Evolutionary conservation across 2,113 vertebrate genomes (phyloP).

Genomic region (Heterocephalus glaber): DNA sequence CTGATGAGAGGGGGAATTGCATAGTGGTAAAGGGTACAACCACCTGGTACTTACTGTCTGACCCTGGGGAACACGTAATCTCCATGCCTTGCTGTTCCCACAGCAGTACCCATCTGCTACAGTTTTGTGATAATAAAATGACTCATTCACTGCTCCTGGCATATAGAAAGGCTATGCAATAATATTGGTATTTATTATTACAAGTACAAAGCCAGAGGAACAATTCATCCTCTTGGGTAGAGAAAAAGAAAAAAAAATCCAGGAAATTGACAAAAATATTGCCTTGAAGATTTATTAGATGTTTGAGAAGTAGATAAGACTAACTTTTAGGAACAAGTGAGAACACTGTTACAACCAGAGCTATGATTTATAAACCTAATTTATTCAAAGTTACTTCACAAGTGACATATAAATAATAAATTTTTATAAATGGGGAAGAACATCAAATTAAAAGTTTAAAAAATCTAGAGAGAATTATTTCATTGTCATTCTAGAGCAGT

Average conservation of each 20-base stretch:
- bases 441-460: conserved; percentile 6
- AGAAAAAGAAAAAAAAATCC: conserved; percentile 6
- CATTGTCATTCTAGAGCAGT: not conserved
- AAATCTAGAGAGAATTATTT: not conserved
- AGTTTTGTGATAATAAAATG: conserved; percentile 15
- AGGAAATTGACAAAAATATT: not conserved
- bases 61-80: not conserved
- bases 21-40: not conserved
- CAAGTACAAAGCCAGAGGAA: not conserved
- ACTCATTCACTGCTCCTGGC: not conserved
- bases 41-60: not conserved
- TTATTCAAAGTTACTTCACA: conserved; percentile 25
- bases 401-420: not conserved
- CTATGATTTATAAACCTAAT: not conserved
- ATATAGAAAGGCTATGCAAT: not conserved
- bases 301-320: not conserved
- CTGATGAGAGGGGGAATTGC: not conserved
- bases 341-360: not conserved
- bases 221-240: not conserved
- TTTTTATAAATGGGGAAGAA: not conserved
- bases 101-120: not conserved
- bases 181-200: not conserved
- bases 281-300: not conserved
- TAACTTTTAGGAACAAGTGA: not conserved
- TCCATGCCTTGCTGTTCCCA: not conserved